Evolutionary conservation across 2,888 invertebrate genomes (phyloP), one percentile per base, ranked within the genome.

Genomic region (Drosophila melanosoma): DNA sequence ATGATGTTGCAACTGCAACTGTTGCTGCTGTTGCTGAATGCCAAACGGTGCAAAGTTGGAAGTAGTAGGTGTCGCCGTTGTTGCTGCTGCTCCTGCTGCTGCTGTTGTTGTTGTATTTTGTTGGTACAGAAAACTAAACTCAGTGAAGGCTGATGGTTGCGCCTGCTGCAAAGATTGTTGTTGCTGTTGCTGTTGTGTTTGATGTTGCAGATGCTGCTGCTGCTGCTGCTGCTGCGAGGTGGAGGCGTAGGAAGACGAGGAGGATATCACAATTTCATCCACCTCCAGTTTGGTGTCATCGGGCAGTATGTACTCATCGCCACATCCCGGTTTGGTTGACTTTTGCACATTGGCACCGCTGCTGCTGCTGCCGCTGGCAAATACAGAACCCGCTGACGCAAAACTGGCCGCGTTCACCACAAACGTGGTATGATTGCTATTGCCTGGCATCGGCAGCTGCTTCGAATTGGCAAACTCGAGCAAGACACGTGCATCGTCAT

Each of bases 401-500:
- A 91, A 91, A n/a, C 81, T 76, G 1, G 77, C 74, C 10, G 79
- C 89, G 67, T 86, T 88, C 15, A 90, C 90, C 49, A 88, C 88
- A 48, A 90, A 90, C 11, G 90, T 86, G 0, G 89, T 83, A 42
- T 70, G 76, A 32, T 72, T 70, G 35, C 71, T 69, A n/a, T 59
- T 69, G 11, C 81, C 65, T 0, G 73, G 65, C 42, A 69, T 26
- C 6, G 75, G 72, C 52, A 54, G 67, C 60, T 91, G 90, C 67
- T 90, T 91, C 0, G 91, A 91, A 52, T 90, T 90, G 23, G 91
- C 92, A 76, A 92, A 91, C 62, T 91, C 92, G 4, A 92, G 80
- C 35, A 91, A 62, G 0, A 92, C 92, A 1, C 91, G 87, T 0
- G 92, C 92, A 74, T 92, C 92, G 20, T 91, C 92, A 49, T 88